phyloP scores from a whole-genome alignment of 2,113 vertebrate genomes.

The Tor tambroides region DNA sequence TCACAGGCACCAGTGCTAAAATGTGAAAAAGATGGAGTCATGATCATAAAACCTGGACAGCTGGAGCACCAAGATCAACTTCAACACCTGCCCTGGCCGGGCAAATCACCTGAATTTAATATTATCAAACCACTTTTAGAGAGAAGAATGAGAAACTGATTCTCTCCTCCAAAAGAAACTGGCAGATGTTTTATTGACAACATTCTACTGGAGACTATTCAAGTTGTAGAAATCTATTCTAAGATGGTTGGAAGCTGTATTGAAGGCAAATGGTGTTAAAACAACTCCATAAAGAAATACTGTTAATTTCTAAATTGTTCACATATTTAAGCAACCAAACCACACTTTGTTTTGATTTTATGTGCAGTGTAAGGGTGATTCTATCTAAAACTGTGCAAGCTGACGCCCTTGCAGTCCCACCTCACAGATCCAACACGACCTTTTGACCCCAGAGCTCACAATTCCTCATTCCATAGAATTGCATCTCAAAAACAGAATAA shows the following conservation, averaged over 20 bases:
- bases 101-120: neutral
- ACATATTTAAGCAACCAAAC: too few species aligned
- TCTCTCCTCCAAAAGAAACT: neutral
- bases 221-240: too few species aligned
- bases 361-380: neutral
- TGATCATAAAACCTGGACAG: neutral
- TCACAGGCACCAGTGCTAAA: too few species aligned
- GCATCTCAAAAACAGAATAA: neutral
- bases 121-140: neutral
- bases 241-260: too few species aligned
- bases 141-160: neutral
- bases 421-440: neutral
- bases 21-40: too few species aligned
- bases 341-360: neutral
- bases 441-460: constrained; percentile 3
- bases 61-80: neutral
- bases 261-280: too few species aligned
- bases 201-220: neutral
- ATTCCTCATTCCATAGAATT: neutral
- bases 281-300: too few species aligned
- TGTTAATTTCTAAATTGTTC: too few species aligned
- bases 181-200: neutral
- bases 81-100: neutral
- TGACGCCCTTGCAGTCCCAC: neutral
- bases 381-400: neutral